A percentile compares a stretch with the other conserved stretches of the same genome.
These are phyloP conservation scores for Chamaea fasciata DNA, from an alignment of 2,113 vertebrate genomes.

Conservation along the genomic window DNA sequence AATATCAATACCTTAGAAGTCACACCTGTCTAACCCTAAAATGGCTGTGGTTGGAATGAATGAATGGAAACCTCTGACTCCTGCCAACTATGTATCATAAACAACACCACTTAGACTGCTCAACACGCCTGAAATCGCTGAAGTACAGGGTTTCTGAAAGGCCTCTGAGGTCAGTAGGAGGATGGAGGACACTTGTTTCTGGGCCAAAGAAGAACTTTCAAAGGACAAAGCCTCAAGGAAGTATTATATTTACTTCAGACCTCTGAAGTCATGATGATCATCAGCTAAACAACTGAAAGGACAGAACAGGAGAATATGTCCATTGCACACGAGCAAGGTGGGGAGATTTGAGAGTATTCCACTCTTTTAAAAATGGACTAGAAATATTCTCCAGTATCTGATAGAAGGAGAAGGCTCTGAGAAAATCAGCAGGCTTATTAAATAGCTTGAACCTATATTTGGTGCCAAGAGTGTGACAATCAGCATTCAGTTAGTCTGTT, in stretches of 20 bases:
- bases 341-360: neutral
- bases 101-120: neutral
- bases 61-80: neutral
- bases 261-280: neutral
- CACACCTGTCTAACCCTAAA: neutral
- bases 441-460: neutral
- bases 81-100: neutral
- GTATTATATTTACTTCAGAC: neutral
- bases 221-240: neutral
- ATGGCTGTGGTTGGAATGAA: neutral
- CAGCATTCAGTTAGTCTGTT: neutral
- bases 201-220: neutral
- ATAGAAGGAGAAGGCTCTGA: neutral
- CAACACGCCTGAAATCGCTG: neutral
- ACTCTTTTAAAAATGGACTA: neutral
- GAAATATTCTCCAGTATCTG: neutral
- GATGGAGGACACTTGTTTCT: neutral
- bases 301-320: neutral
- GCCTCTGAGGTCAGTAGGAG: neutral
- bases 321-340: accelerated
- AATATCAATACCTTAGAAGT: neutral
- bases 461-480: neutral
- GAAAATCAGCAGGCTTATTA: neutral
- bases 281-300: neutral
- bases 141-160: neutral